Evolutionary conservation across 2,888 invertebrate genomes (phyloP), one percentile per base, ranked within the genome.

Genomic region (Tetranychus truncatus): DNA sequence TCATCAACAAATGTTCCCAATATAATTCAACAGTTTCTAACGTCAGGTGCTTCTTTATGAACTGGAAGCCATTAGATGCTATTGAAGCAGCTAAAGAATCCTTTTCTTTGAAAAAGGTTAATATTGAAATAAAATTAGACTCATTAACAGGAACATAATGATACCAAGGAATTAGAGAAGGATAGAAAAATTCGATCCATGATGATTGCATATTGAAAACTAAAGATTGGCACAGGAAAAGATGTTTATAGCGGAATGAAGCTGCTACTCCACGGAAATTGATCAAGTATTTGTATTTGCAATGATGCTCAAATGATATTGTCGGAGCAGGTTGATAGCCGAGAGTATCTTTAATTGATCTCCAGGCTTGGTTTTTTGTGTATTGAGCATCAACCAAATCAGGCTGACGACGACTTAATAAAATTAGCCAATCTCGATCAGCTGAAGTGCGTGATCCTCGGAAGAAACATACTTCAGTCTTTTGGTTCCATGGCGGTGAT

Each of bases 301-400:
- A 97, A 82, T 96, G 96, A 15, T 91, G 89, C 84, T 92, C 92
- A 79, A 97, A 88, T 0, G 90, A 86, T 0, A 93, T 89, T 84
- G 95, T 95, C 75, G 86, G 81, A 0, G 95, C 95, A 73, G 96
- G 91, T 44, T 89, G 86, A 18, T 87, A 88, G 81, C 90, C 86
- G 11, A 96, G 85, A 0, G 95, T 96, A 81, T 96, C 96, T 88
- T 92, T 81, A 66, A 34, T 21, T 6, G 95, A 95, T 84, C 92
- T 95, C 95, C 95, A 97, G 0, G 95, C 96, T 84, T 97, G 97
- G 84, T 97, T 97, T 84, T 95, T 96, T 0, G 96, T 97, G 82
- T 95, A 97, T 78, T 89, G 88, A 1, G 96, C 96, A 85, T 96
- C 91, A 1, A 91, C 89, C 24, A 96, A 83, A 3, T 90, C 85